Conservation (phyloP, 2,113 vertebrate genomes). For the Gasterosteus aculeatus region DNA sequence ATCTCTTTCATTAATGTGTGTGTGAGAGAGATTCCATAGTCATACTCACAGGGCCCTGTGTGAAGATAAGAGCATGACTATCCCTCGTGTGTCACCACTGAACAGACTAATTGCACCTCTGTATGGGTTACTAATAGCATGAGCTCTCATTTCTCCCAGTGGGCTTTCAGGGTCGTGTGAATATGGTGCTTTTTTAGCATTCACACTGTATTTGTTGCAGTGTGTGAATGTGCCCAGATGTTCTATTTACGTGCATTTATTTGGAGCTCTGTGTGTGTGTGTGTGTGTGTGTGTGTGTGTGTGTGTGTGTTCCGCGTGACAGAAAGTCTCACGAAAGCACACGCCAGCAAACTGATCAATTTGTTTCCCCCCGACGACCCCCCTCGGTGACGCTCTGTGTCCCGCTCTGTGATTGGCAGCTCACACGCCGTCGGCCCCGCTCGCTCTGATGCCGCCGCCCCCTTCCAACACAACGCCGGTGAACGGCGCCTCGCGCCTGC, state of each 20-base stretch:
- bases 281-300: conserved; percentile 5
- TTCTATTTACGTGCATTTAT: conserved; percentile 41
- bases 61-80: conserved; percentile 65
- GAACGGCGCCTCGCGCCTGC: conserved; percentile 85
- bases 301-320: conserved; percentile 23
- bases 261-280: conserved; percentile 17
- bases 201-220: conserved; percentile 37
- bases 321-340: conserved; percentile 30
- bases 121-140: conserved; percentile 69
- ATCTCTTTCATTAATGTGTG: conserved; percentile 9
- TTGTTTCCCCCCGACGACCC: conserved; percentile 42
- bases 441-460: conserved; percentile 85
- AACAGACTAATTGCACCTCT: conserved; percentile 58
- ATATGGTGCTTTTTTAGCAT: conserved; percentile 49
- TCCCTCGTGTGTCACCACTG: conserved; percentile 58
- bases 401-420: conserved; percentile 79
- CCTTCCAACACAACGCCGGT: conserved; percentile 83
- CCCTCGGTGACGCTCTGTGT: conserved; percentile 50
- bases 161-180: conserved; percentile 57
- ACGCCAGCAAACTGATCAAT: conserved; percentile 46
- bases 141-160: conserved; percentile 48
- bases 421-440: conserved; percentile 83
- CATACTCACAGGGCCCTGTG: conserved; percentile 67
- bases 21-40: conserved; percentile 36
- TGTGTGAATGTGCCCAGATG: conserved; percentile 12